phyloP scores from a whole-genome alignment of 2,888 invertebrate genomes.

The Prenolepis imparis region DNA sequence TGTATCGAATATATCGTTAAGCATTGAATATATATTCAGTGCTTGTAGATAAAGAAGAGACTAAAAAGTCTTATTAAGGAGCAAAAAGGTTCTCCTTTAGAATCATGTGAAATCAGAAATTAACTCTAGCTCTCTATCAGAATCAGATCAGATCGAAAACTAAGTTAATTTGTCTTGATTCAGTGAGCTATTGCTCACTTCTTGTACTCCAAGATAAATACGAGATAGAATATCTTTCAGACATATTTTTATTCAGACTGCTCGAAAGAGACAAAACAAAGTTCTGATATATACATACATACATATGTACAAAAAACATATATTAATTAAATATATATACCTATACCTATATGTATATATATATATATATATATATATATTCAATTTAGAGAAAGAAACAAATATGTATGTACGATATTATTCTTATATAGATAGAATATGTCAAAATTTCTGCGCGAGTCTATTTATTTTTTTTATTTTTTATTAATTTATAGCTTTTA shows the following conservation, averaged over 20 bases:
- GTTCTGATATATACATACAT: conserved; percentile 75
- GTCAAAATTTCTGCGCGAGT: neutral
- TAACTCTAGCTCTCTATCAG: neutral
- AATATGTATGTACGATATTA: conserved; percentile 47
- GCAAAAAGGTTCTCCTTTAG: neutral
- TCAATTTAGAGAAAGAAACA: conserved; percentile 32
- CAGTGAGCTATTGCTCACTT: neutral
- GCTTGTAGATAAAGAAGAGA: conserved; percentile 16
- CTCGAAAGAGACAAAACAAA: conserved; percentile 72
- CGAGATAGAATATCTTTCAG: conserved; percentile 67
- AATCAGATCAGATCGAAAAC: neutral
- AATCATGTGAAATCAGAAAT: conserved; percentile 7
- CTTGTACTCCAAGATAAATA: neutral
- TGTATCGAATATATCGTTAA: conserved; percentile 13
- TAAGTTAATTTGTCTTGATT: neutral
- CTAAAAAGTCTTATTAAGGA: neutral
- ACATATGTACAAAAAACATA: conserved; percentile 41
- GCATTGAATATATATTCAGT: conserved; percentile 24
- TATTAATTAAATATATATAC: too few species aligned
- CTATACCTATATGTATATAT: too few species aligned
- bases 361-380: conserved; percentile 48
- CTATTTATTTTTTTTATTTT: neutral
- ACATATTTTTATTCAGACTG: conserved; percentile 75
- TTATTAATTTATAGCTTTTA: conserved; percentile 8
- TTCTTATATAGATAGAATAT: conserved; percentile 20